Evolutionary conservation across 2,113 vertebrate species (phyloP).

Genomic region (Bufo bufo): DNA sequence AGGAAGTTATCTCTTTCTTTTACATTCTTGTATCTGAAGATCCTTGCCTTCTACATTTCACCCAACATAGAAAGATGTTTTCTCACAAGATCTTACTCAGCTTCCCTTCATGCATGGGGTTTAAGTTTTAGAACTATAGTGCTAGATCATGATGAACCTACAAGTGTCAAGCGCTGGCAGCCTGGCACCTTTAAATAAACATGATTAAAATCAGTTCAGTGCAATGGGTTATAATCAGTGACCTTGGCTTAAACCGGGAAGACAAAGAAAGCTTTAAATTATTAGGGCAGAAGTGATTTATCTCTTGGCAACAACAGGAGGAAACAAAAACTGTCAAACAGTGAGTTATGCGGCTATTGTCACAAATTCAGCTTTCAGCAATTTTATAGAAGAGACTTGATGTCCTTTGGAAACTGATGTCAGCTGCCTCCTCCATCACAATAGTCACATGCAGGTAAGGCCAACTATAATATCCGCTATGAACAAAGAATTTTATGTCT

Average conservation of each 20-base stretch:
- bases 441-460: slow-evolving; percentile 14
- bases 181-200: slow-evolving; percentile 19
- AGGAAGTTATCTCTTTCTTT: too few species aligned
- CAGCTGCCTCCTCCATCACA: neutral
- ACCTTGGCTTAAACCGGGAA: slow-evolving; percentile 30
- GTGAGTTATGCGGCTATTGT: slow-evolving; percentile 21
- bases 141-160: neutral
- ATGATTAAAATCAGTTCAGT: slow-evolving; percentile 24
- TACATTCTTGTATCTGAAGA: neutral
- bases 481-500: slow-evolving; percentile 1
- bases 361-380: slow-evolving; percentile 17
- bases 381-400: neutral
- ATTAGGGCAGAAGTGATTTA: slow-evolving; percentile 48
- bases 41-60: neutral
- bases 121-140: neutral
- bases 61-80: neutral
- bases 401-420: slow-evolving; percentile 6
- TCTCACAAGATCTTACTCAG: neutral
- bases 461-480: slow-evolving; percentile 24
- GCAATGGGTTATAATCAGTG: slow-evolving; percentile 20
- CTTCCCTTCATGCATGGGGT: neutral
- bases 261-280: slow-evolving; percentile 35
- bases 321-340: slow-evolving; percentile 39
- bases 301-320: slow-evolving; percentile 37
- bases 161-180: neutral